phyloP scores from a whole-genome alignment of 2,113 vertebrate genomes.

The Campylomormyrus numenius region DNA sequence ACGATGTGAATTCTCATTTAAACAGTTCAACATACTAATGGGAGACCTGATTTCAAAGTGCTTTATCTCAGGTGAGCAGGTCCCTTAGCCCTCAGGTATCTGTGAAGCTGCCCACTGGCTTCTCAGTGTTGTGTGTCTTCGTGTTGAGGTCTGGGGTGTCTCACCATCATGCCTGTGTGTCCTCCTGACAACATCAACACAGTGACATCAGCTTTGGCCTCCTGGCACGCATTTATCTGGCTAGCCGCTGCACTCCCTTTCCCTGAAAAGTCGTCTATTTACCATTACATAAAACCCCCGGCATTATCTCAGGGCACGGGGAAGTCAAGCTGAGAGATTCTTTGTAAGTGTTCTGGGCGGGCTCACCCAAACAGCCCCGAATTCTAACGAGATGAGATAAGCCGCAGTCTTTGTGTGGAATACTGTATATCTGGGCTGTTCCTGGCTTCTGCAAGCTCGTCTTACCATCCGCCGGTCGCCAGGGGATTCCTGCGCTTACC shows the following conservation, averaged over 20 bases:
- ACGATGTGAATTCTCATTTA: background rate
- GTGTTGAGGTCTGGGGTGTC: conserved; percentile 8
- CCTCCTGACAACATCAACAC: conserved; percentile 7
- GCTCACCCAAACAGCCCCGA: background rate
- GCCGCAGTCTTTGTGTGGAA: background rate
- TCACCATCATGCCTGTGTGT: background rate
- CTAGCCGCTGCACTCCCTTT: background rate
- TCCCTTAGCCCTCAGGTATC: background rate
- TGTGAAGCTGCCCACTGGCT: background rate
- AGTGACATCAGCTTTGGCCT: conserved; percentile 1
- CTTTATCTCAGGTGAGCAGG: conserved; percentile 9
- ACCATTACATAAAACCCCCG: conserved; percentile 8
- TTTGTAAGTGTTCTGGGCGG: conserved; percentile 6
- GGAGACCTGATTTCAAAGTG: background rate
- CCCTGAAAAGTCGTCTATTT: conserved; percentile 15
- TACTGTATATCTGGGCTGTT: background rate
- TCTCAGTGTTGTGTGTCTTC: background rate
- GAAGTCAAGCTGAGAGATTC: conserved; percentile 11
- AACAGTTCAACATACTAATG: background rate
- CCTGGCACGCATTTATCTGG: conserved; percentile 2
- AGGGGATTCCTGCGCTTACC: background rate
- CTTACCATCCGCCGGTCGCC: background rate
- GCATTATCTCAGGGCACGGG: background rate
- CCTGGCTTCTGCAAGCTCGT: background rate
- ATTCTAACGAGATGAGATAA: conserved; percentile 20